phyloP scores from a whole-genome alignment of 2,888 invertebrate species.

The Deilephila elpenor region DNA sequence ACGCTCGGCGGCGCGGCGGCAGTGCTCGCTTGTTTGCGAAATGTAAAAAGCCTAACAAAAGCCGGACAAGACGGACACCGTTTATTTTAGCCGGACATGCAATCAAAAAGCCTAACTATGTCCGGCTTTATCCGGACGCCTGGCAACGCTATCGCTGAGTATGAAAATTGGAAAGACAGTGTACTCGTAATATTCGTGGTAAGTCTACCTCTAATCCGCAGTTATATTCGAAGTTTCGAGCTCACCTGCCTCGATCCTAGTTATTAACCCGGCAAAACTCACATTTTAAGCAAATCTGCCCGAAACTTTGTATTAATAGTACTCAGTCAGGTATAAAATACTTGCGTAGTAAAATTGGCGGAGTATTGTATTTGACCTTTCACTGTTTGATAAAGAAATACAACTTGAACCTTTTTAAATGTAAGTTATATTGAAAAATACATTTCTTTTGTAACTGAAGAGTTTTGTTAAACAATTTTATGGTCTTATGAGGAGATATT shows the following conservation, averaged over 20 bases:
- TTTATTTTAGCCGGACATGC: too few relatives aligned
- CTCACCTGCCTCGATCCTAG: not conserved
- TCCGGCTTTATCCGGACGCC: too few relatives aligned
- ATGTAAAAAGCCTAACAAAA: too few relatives aligned
- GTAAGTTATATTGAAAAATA: not conserved
- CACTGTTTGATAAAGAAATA: not conserved
- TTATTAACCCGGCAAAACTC: constrained; percentile 7
- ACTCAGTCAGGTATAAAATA: not conserved
- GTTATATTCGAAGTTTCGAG: constrained; percentile 10
- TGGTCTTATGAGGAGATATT: too few relatives aligned
- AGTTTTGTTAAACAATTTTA: not conserved
- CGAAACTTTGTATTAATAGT: constrained; percentile 22
- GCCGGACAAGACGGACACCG: too few relatives aligned
- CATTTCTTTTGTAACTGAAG: not conserved
- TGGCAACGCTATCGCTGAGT: too few relatives aligned
- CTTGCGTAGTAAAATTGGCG: not conserved
- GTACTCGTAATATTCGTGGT: not conserved
- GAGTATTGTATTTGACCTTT: not conserved
- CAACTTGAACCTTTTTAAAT: not conserved
- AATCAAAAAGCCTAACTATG: too few relatives aligned
- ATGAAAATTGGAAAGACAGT: not conserved
- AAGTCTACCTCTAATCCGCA: constrained; percentile 4
- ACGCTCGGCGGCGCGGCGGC: too few relatives aligned
- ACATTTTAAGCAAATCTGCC: constrained; percentile 2
- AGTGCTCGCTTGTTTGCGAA: too few relatives aligned